Base-by-base conservation (phyloP, 2,797 vertebrate species). In the Argyrosomus regius region DNA sequence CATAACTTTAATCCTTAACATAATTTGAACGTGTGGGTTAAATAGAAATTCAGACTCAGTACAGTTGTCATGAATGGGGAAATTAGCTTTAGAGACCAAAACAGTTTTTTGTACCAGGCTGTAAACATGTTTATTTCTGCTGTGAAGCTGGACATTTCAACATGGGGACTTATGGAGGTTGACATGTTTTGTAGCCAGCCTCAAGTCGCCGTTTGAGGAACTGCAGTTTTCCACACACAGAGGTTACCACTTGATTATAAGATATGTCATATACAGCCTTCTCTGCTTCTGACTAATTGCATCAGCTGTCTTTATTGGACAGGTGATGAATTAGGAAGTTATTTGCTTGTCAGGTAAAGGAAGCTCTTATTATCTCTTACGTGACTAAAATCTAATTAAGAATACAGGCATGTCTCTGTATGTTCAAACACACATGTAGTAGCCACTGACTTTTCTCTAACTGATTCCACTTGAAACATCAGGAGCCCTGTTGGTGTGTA, bases 231-330 rank as follows among this genome's bases (percentile, higher is more conserved):
- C 31, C 31, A 35, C 6, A 8, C 31, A 35, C 6, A 35, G 6
- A 35, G 35, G 8, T 39, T 39, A 39, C 35, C 35, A 39, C 35
- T 9, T 39, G 35, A 39, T 84, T 81, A 72, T 82, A 72, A 91
- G 68, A 56, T 65, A 87, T 85, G 69, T 56, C 43, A 31, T 59
- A 54, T 28, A 28, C 65, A 28, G 60, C 28, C 28, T 2, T 58
- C 67, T 79, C 65, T 64, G 35, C 52, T 62, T 80, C 62, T 70
- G 52, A 60, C 63, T 88, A 77, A 89, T 82, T 82, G 83, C 65
- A 62, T 59, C 14, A 63, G 79, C 83, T 75, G 52, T 81, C 66
- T 85, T 73, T 68, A 83, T 48, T 61, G 54, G 72, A 63, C 45
- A 70, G 54, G 50, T 58, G 61, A 80, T 86, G 77, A 80, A 74